A percentile compares a stretch with the other conserved stretches of the same genome.
These are phyloP conservation scores for Sweltsa coloradensis DNA, from an alignment of 1,140 invertebrate genomes.

Conservation along the genomic window DNA sequence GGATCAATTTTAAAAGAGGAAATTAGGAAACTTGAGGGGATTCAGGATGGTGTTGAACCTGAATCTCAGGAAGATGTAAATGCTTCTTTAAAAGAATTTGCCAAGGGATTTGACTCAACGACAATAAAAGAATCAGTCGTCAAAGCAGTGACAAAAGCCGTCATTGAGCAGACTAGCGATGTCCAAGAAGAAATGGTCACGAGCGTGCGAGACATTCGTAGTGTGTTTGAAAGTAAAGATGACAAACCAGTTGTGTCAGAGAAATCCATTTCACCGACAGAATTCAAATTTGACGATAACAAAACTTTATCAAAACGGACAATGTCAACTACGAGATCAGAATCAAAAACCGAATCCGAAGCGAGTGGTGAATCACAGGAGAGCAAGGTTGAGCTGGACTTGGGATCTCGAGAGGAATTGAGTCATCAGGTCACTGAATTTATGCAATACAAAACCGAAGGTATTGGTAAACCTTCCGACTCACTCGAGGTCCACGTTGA, in stretches of 20 bases:
- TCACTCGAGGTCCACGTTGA: conserved; percentile 36
- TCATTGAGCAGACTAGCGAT: not conserved
- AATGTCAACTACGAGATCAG: conserved; percentile 10
- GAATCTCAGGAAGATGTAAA: conserved; percentile 2
- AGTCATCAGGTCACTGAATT: conserved; percentile 17
- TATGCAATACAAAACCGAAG: conserved; percentile 24
- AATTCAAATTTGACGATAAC: conserved; percentile 9
- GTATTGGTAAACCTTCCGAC: conserved; percentile 28
- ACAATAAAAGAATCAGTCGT: conserved; percentile 14
- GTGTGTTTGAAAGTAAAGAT: conserved; percentile 14
- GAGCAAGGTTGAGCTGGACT: not conserved
- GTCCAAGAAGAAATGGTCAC: not conserved
- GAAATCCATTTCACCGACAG: not conserved
- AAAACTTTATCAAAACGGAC: not conserved
- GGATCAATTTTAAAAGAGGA: too few relatives aligned
- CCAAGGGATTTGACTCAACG: conserved; percentile 3
- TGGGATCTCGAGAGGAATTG: conserved; percentile 12
- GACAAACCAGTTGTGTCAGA: conserved; percentile 1
- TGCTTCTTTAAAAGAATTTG: conserved; percentile 1
- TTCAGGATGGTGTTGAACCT: too few relatives aligned
- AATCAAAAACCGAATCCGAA: conserved; percentile 12
- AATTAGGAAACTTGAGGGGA: too few relatives aligned
- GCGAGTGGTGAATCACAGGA: not conserved
- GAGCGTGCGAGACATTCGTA: conserved; percentile 12
- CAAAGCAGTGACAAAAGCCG: conserved; percentile 6